Conservation (phyloP, 2,888 invertebrate genomes). For the Drosophila maculinotata region DNA sequence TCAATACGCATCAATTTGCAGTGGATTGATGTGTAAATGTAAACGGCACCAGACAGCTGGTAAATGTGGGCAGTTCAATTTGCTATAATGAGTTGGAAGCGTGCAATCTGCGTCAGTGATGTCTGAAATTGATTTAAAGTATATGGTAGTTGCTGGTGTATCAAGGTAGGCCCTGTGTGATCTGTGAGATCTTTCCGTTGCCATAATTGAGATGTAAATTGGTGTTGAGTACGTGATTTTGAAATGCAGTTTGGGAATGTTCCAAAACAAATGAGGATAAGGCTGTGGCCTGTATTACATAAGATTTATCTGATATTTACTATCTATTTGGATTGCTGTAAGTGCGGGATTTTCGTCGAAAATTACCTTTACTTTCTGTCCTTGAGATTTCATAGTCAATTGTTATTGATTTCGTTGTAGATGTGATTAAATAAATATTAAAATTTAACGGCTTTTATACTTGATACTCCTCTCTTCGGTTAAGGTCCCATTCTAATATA, state of each 20-base stretch:
- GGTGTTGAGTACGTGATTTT: slow-evolving; percentile 28
- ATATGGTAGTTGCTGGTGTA: slow-evolving; percentile 23
- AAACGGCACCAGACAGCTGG: slow-evolving; percentile 31
- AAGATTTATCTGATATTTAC: background rate
- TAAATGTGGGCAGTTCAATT: slow-evolving; percentile 33
- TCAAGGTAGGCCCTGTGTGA: background rate
- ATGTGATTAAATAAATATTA: background rate
- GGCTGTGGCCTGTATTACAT: background rate
- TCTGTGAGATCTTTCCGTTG: slow-evolving; percentile 14
- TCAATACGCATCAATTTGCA: slow-evolving; percentile 54
- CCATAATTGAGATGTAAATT: slow-evolving; percentile 39
- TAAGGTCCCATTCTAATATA: background rate
- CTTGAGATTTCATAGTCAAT: background rate
- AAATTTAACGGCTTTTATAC: too few species aligned
- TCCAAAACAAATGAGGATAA: slow-evolving; percentile 1
- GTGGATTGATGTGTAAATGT: slow-evolving; percentile 71
- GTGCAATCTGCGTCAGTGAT: slow-evolving; percentile 48
- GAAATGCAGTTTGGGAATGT: slow-evolving; percentile 5
- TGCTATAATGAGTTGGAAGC: slow-evolving; percentile 57
- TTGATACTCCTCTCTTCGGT: background rate
- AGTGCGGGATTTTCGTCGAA: background rate
- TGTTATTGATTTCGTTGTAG: too few species aligned
- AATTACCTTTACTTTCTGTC: background rate
- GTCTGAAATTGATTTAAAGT: slow-evolving; percentile 63
- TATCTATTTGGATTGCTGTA: background rate